Evolutionary conservation across 2,888 invertebrate genomes (phyloP).

Genomic region (Rotaria sp.): DNA sequence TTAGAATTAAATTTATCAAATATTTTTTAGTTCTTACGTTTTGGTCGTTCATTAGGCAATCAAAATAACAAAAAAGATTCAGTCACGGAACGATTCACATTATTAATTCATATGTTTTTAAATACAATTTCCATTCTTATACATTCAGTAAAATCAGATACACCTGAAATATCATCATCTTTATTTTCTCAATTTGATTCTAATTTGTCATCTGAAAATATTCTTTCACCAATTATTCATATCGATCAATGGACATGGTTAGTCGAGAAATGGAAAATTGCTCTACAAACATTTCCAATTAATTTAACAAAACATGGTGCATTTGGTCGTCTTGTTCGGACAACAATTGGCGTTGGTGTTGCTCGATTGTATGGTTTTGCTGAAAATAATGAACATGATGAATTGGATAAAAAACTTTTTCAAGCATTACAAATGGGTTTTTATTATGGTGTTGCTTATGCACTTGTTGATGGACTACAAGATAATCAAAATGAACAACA

Average conservation of each 20-base stretch:
- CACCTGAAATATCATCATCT: not conserved
- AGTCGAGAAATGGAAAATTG: conserved; percentile 9
- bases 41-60: not conserved
- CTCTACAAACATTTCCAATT: not conserved
- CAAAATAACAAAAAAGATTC: not conserved
- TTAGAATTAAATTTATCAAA: not conserved
- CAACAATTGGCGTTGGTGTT: conserved; percentile 10
- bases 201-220: not conserved
- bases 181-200: not conserved
- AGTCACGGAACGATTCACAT: not conserved
- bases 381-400: not conserved
- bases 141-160: not conserved
- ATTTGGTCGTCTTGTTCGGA: not conserved
- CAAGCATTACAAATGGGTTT: conserved; percentile 24
- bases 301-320: not conserved
- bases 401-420: conserved; percentile 5
- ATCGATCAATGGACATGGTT: conserved; percentile 30
- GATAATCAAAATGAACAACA: not conserved
- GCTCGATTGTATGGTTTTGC: not conserved
- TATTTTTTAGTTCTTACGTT: conserved; percentile 6
- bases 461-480: conserved; percentile 19
- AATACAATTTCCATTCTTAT: not conserved
- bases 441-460: conserved; percentile 26
- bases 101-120: conserved; percentile 1
- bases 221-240: not conserved